Base-by-base conservation (phyloP, 2,888 invertebrate species). In the Eristalinus aeneus region DNA sequence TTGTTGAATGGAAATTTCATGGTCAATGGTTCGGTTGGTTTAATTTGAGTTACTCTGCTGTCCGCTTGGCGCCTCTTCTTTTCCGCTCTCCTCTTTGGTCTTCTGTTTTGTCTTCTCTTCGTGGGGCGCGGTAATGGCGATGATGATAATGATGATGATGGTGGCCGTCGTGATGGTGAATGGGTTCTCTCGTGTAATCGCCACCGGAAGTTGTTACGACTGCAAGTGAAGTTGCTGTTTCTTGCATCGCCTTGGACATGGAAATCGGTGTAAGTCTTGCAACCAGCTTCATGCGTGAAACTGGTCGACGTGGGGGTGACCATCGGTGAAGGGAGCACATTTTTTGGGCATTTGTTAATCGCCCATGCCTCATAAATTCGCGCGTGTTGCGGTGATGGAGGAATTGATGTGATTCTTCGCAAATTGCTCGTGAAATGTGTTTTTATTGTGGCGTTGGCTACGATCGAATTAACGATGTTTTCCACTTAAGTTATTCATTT, bases 181-280 rank as follows among this genome's bases (percentile, higher is more conserved):
- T 81, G 56, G 73, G 81, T 74, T 67, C 81, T 86, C 68, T 58
- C 68, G 73, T 54, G 69, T 77, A 86, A 86, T 81, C 68, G 67
- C 77, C 81, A 77, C 85, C 76, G 85, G 85, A 86, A 86, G 85
- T 71, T 77, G 76, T 85, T 81, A 86, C 74, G 61, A 63, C 39
- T 74, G 73, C 56, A 64, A 58, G 46, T 16, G 56, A 36, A 34
- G 53, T 54, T 61, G 65, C 31, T 54, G 27, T 16, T 39, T 22
- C 27, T 64, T 46, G 34, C 23, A 64, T 61, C 39, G 22, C 23
- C 32, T 71, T 16, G 20, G 56, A 34, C 56, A 56, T 63, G 53
- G 53, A 31, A 74, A 74, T 58, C 20, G 65, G 23, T 22, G 16
- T 16, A 27, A 27, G 64, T 60, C 16, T 9, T 1, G 0, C 46